phyloP scores from a whole-genome alignment of 2,113 vertebrate genomes.

The Hymenochirus boettgeri region DNA sequence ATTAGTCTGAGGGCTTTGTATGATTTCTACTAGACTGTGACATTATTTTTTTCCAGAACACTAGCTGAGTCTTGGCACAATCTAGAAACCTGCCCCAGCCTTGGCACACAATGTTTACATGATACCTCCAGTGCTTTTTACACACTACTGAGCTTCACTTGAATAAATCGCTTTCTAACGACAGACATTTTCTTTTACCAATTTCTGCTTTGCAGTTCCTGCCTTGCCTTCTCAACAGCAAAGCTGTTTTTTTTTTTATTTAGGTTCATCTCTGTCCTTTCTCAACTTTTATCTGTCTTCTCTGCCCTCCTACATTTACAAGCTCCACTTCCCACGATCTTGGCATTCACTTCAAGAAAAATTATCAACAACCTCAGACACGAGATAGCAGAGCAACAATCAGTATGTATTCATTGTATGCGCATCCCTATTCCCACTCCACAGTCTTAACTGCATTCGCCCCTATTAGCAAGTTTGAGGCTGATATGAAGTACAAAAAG shows the following conservation, averaged over 20 bases:
- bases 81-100: too few relatives aligned
- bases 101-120: neutral
- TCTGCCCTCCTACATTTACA: neutral
- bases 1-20: too few relatives aligned
- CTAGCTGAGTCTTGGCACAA: too few relatives aligned
- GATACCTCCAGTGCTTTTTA: neutral
- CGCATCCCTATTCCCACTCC: neutral
- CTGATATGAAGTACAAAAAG: too few relatives aligned
- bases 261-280: neutral
- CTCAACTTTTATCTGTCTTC: neutral
- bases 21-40: too few relatives aligned
- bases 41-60: neutral
- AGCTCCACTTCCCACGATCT: neutral
- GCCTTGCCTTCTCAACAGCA: neutral
- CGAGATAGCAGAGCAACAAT: neutral
- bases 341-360: neutral
- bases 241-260: neutral
- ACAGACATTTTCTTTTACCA: neutral
- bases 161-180: neutral
- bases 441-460: too few relatives aligned
- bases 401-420: neutral
- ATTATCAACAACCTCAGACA: neutral
- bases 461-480: too few relatives aligned
- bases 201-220: neutral
- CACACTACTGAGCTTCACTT: neutral